Base-by-base conservation (phyloP, 2,888 invertebrate species). In the Syrista parreyssii region DNA sequence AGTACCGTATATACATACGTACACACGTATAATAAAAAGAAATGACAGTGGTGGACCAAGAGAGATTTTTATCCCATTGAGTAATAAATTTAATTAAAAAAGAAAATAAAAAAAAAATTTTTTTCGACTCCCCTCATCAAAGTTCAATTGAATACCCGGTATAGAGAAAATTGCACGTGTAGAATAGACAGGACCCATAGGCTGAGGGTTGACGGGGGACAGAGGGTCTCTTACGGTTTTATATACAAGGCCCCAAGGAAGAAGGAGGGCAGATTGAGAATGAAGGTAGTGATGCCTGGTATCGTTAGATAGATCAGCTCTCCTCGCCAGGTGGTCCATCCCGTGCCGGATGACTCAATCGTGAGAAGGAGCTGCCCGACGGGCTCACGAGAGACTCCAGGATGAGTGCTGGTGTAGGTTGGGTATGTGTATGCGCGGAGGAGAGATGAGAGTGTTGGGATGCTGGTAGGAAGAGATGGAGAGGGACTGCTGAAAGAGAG, bases 281-380 rank as follows among this genome's bases (percentile, higher is more conserved):
- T 36, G 68, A 40, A 72, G 68, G 34, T 33, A 82, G 78, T 81
- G 85, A 84, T 84, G 83, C 82, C 40, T 40, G 84, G 85, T 89
- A 88, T 89, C 87, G 87, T 87, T 88, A 87, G 86, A 88, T 88
- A 84, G 85, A 88, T 89, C 85, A 86, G 81, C 84, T 87, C 85
- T 88, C 84, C 89, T 86, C 87, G 81, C 88, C 90, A 90, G 90
- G 90, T 90, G 90, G 90, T 90, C 90, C 89, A 86, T 86, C 84
- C 85, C 86, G 86, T 86, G 86, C 82, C 83, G 88, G 89, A 90
- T 90, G 89, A 90, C 89, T 90, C 89, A 90, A 90, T 90, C 89
- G 88, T 86, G 88, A 89, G 88, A 87, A 87, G 88, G 87, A 89
- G 88, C 88, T 86, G 87, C 87, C 82, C 85, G 87, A 87, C 89